Evolutionary conservation across 2,113 vertebrate genomes (phyloP), one percentile per base, ranked within the genome.

Genomic region (Apaloderma vittatum): DNA sequence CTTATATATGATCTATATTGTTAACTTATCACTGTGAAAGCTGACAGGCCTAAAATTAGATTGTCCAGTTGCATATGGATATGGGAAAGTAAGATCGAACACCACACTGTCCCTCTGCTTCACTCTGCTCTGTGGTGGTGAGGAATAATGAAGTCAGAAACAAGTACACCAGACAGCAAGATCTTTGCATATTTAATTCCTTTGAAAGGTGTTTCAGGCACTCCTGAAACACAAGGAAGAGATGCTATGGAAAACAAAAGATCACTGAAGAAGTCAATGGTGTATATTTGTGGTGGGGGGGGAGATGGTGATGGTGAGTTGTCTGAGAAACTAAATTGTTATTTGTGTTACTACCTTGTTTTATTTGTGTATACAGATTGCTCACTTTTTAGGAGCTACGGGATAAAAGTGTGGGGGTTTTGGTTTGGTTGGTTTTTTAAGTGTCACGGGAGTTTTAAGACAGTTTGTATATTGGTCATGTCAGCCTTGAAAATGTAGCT

Each of bases 1-100:
- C 29, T 88, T 91, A 76, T 43, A 85, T 72, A 78, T 58, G 71
- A 96, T 94, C 90, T 88, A 62, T 91, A 88, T 58, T 96, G 92
- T 80, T 94, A 93, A 93, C 58, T 90, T 95, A 90, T 70, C 90
- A 73, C 73, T 67, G 49, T 3, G 9, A 90, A 80, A 91, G 67
- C 82, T 90, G 76, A 49, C 72, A 91, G 43, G 14, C 34, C 76
- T 82, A 55, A 93, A 96, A 97, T 88, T 86, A 80, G 82, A 94
- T 80, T 6, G 2, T 55, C 65, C 94, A 92, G 88, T 37, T 94
- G 45, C 76, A 83, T 88, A 80, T 70, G 92, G 83, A 75, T 91
- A 94, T 43, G 24, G 66, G 34, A 65, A 95, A 85, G 62, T 40
- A 79, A 83, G 86, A 95, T 1, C 66, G 90, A 92, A 72, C 11